A percentile compares a stretch with the other conserved stretches of the same genome.
Evolutionary conservation across 2,113 vertebrate genomes (phyloP).

Genomic region (Phalacrocorax aristotelis): DNA sequence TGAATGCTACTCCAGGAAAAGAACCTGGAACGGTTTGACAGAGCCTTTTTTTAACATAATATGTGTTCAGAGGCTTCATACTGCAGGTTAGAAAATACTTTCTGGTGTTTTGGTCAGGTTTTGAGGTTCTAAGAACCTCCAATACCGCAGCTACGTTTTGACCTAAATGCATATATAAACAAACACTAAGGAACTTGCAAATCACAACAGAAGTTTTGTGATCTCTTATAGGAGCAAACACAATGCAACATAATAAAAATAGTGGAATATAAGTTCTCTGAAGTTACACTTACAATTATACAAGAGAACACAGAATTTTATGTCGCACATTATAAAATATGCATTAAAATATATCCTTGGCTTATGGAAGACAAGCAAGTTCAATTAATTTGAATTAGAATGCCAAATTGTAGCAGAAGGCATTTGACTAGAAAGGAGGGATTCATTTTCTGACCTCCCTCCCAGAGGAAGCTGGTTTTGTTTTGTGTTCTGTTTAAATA

Average conservation of each 20-base stretch:
- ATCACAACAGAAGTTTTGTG: background rate
- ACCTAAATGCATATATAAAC: background rate
- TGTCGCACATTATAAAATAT: background rate
- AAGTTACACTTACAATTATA: background rate
- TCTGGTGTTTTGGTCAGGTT: background rate
- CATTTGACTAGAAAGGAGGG: background rate
- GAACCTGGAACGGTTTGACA: background rate
- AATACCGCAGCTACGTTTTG: background rate
- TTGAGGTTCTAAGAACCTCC: background rate
- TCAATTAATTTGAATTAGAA: background rate
- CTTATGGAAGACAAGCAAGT: background rate
- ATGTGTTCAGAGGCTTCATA: background rate
- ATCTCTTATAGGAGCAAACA: background rate
- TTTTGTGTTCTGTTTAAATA: conserved; percentile 1
- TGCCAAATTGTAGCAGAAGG: background rate
- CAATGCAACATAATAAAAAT: background rate
- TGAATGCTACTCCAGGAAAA: background rate
- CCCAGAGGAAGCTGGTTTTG: background rate
- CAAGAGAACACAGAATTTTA: background rate
- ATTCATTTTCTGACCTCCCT: background rate
- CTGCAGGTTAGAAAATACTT: background rate
- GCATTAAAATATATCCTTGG: background rate
- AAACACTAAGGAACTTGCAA: background rate
- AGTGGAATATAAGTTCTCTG: background rate
- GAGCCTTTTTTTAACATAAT: background rate